Evolutionary conservation across 2,888 invertebrate species (phyloP), one percentile per base, ranked within the genome.

Genomic region (Chymomyza amoena): DNA sequence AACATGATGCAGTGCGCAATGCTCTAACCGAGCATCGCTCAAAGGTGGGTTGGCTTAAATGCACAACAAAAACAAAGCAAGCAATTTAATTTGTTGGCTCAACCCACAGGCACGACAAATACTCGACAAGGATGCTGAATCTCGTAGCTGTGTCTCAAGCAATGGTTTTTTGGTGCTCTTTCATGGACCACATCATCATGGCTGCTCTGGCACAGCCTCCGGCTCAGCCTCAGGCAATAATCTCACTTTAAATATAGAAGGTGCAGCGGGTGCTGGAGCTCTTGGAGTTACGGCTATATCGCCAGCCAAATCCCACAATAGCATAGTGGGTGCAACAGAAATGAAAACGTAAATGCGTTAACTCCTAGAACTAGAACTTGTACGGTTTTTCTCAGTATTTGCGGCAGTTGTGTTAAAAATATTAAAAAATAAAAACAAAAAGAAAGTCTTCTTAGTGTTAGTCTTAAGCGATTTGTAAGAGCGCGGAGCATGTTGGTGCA

Each of bases 1-100:
- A 95, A 78, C 97, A 97, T 91, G 96, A 96, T 87, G 93, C 94
- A 15, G 95, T 97, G 75, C 94, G 94, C 81, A 94, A 94, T 78
- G 93, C 93, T 72, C 92, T 96, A 77, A 93, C 94, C 75, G 95
- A 95, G 68, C 94, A 95, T 87, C 94, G 93, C 89, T 89, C 92
- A 36, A 95, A 94, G 93, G 95, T 95, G 6, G 32, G 32, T 32
- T 7, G 25, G 2, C 4, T 25, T 25, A 6, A 89, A 56, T 13
- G 10, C 39, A 6, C 1, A 52, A 32, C 39, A 6, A 9, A 52
- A 32, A 16, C 2, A 59, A 36, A 15, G n/a, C n/a, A n/a, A 15
- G 39, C 4, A 15, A 50, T 64, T 13, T 54, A 36, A 6, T 36
- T 51, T 25, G 36, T 66, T 5, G 59, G 54, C n/a, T 60, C 39